Base-by-base conservation (phyloP, 2,888 invertebrate genomes). In the Smittia aterrima region DNA sequence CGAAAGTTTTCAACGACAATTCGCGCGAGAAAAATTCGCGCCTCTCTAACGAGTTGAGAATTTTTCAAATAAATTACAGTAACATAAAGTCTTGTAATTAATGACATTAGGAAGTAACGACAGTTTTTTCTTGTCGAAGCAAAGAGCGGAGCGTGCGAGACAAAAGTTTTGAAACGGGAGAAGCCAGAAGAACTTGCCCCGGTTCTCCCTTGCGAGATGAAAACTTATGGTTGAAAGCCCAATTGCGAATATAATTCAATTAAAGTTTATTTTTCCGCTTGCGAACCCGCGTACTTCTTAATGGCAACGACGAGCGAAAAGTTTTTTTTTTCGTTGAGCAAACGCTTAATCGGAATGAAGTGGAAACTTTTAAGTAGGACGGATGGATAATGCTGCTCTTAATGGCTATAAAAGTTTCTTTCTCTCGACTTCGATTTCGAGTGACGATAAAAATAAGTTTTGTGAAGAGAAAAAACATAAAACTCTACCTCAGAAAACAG, bases 71-170 rank as follows among this genome's bases (percentile, higher is more conserved):
- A 58, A 13, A 22, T 58, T 58, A 58, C n/a, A 13, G 58, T 22
- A 58, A 58, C 18, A 22, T 58, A 58, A 22, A 58, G 58, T 58
- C 18, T 58, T 18, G 58, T 58, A 58, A 58, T 58, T 58, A 58
- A 58, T 58, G 58, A 13, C 58, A 22, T 58, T 58, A 58, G 58
- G 47, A 47, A 47, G 58, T 58, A 58, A 58, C n/a, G 58, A 58
- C 18, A 58, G 22, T 58, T 58, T 58, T n/a, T n/a, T 22, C 18
- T 7, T 58, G 58, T 22, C 22, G 22, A 4, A 13, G 22, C 47
- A 22, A 58, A 58, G 47, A 47, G 47, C 47, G 6, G 13, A 11
- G 58, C 58, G 22, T 58, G 58, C 4, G 58, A 2, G 4, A 11
- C 22, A 11, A 58, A 58, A 47, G n/a, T 22, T 58, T 58, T 11